Percentiles rank a stretch among this genome's conserved stretches.
Conservation (phyloP, 2,888 invertebrate species). For the Drosophila histrio region DNA sequence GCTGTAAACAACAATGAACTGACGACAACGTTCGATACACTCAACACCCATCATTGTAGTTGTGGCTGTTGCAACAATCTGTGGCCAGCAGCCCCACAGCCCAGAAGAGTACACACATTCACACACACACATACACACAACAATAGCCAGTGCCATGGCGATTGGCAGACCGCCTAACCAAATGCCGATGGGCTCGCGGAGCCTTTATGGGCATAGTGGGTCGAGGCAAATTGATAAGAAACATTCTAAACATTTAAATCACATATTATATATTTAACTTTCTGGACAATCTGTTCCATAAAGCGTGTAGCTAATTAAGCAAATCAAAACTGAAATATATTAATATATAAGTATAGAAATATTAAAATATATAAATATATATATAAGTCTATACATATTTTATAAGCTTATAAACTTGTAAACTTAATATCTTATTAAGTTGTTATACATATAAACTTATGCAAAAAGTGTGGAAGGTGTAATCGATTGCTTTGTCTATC, state of each 20-base stretch:
- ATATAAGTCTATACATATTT: too few relatives aligned
- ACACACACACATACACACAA: constrained; percentile 11
- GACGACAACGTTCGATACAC: constrained; percentile 51
- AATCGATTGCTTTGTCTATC: too few relatives aligned
- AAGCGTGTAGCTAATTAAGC: too few relatives aligned
- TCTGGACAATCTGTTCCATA: not conserved
- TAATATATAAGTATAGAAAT: too few relatives aligned
- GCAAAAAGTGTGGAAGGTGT: too few relatives aligned
- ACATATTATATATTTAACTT: not conserved
- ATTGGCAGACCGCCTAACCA: constrained; percentile 30
- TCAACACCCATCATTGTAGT: constrained; percentile 32
- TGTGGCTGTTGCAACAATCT: constrained; percentile 52
- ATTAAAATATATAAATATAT: too few relatives aligned
- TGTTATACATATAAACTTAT: too few relatives aligned
- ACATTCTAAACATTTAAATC: not conserved
- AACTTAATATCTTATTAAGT: too few relatives aligned
- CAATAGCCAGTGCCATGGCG: constrained; percentile 27
- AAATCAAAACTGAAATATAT: too few relatives aligned
- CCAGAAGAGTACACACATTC: constrained; percentile 28
- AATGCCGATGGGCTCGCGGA: constrained; percentile 7
- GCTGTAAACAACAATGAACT: constrained; percentile 73
- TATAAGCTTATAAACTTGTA: too few relatives aligned
- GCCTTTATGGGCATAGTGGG: constrained; percentile 23
- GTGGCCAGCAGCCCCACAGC: constrained; percentile 31
- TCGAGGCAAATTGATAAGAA: not conserved